Conservation (phyloP, 1,140 invertebrate species). For the Brachionus manjavacas region DNA sequence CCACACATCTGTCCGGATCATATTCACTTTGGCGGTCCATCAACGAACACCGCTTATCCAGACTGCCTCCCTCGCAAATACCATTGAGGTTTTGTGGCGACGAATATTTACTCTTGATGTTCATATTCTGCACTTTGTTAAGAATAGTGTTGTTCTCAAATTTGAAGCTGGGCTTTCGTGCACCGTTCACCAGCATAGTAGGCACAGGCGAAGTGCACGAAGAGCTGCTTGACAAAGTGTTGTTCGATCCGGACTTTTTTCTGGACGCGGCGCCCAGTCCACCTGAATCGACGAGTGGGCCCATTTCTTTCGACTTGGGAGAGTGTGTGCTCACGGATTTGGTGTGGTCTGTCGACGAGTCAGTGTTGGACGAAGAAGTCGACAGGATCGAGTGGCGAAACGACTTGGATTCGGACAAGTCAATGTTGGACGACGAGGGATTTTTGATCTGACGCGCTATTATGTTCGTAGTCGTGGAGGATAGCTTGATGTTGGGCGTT, state of each 20-base stretch:
- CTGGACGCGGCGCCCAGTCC: neutral
- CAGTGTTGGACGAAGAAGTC: neutral
- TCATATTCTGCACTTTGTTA: conserved; percentile 16
- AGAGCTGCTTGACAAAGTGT: neutral
- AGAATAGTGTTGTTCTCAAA: conserved; percentile 27
- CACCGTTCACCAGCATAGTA: neutral
- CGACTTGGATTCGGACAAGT: neutral
- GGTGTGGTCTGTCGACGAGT: neutral
- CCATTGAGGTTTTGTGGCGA: neutral
- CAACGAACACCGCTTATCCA: neutral
- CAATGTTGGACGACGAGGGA: neutral
- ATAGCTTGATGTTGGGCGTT: neutral
- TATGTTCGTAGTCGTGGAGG: neutral
- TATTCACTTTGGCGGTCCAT: neutral
- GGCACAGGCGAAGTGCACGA: neutral
- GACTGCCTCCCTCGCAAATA: neutral
- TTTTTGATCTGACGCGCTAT: neutral
- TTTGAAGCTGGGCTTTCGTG: conserved; percentile 5
- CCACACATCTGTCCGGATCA: neutral
- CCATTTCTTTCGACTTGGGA: neutral
- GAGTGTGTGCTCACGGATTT: neutral
- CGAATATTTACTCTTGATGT: conserved; percentile 9
- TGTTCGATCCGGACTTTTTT: neutral
- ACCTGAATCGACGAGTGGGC: neutral
- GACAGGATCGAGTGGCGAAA: neutral